Base-by-base conservation (phyloP, 2,113 vertebrate genomes). In the Ellobius talpinus region DNA sequence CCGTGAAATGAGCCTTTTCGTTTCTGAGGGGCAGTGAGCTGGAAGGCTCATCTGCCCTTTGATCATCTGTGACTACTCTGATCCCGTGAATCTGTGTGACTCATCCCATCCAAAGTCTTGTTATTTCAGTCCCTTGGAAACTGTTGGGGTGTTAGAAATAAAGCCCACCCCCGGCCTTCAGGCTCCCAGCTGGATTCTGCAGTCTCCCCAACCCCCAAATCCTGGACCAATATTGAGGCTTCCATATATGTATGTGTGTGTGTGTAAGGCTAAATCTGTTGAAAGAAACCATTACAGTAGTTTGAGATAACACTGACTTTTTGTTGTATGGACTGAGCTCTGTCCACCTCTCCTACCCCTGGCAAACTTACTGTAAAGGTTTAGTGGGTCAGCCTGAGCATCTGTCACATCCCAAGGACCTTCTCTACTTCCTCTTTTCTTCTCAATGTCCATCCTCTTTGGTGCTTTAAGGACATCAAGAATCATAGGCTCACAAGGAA, bases 41-140 rank as follows among this genome's bases (percentile, higher is more conserved):
- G 95, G 88, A 93, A 94, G 91, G 73, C 78, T 97, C 89, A 65
- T 94, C 89, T 0, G 7, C 89, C 73, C 95, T 97, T 97, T 97
- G 97, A 97, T 96, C 93, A 84, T 79, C 74, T 4, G 11, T 85
- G 91, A 93, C 93, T 96, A 95, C 89, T 93, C 97, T 95, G 93
- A 96, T 96, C 91, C 96, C 66, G 17, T 19, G 73, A 78, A 77
- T 63, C 47, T 0, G 12, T 78, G 72, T 97, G 97, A 96, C 79
- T 97, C 93, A 97, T 95, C 90, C 76, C 33, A 36, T 68, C 65
- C 73, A 73, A 91, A 29, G 50, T 92, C 90, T 90, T 96, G 82
- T 91, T 95, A 76, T 96, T 89, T 84, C 58, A 65, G 78, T 92
- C n/a, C 84, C 96, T 94, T 96, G 95, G 96, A 96, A 95, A 97